Base-by-base conservation (phyloP, 1,140 invertebrate genomes). In the Drosophila teissieri region DNA sequence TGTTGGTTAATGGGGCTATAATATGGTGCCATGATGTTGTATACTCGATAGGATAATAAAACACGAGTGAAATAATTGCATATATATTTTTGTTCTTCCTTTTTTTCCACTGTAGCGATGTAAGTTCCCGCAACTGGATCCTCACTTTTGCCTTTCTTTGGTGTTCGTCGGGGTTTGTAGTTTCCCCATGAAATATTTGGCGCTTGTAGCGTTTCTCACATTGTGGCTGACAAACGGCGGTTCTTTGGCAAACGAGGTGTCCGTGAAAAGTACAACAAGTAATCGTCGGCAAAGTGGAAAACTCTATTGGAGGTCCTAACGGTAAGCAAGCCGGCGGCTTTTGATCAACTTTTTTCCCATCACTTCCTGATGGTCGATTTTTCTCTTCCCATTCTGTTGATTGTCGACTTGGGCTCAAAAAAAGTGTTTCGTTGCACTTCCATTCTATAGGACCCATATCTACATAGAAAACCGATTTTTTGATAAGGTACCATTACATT, bases 181-280 rank as follows among this genome's bases (percentile, higher is more conserved):
- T 57, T 69, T 88, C 58, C 55, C 64, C 76, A 83, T 83, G 72
- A 83, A 88, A 88, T 89, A 88, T 83, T 88, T 89, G 79, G 76
- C 72, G 79, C 70, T 83, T 82, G 82, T 72, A 77, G 84, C 75
- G 72, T 73, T 89, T 83, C 79, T 80, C 60, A 73, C 84, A 77
- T 89, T 80, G 83, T 63, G 78, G 68, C 67, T 51, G 36, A 73
- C 42, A 53, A 54, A 46, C 46, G 54, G 42, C 45, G 27, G 27
- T 40, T 42, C 10, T 40, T 70, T 70, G 24, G 52, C 37, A 4
- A 51, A 42, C 14, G 19, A 27, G 55, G 14, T 31, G 39, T 22
- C n/a, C 15, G 31, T 39, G 27, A 40, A 46, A 57, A 58, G 62
- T 22, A 45, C n/a, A 36, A 39, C 11, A 51, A 24, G 58, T 17